Evolutionary conservation across 1,140 invertebrate species (phyloP).

Genomic region (Sinonovacula constricta): DNA sequence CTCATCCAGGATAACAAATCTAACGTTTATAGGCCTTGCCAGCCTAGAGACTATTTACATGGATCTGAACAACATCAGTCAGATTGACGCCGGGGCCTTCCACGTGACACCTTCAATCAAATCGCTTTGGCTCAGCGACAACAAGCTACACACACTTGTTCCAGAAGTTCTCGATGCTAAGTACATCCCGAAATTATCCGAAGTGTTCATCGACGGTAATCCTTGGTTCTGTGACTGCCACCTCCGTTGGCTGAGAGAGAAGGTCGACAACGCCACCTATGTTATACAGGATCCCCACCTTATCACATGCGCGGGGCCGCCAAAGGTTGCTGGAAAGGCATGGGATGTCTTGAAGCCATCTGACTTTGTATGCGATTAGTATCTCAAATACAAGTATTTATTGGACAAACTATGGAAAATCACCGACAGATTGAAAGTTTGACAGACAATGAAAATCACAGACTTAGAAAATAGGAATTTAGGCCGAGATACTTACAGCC

Average conservation of each 20-base stretch:
- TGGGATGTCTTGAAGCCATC: constrained; percentile 53
- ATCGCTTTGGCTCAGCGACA: constrained; percentile 48
- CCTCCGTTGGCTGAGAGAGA: constrained; percentile 49
- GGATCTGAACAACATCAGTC: constrained; percentile 51
- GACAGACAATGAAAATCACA: too few species aligned
- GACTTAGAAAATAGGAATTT: too few species aligned
- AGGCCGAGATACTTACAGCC: too few species aligned
- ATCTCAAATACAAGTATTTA: too few species aligned
- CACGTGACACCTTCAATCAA: constrained; percentile 15
- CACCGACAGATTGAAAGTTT: too few species aligned
- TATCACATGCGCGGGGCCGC: constrained; percentile 50
- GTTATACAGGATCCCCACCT: constrained; percentile 51
- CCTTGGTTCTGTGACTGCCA: constrained; percentile 58
- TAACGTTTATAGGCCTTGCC: constrained; percentile 51
- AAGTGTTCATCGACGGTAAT: constrained; percentile 51
- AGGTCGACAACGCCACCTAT: constrained; percentile 41
- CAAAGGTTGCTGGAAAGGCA: constrained; percentile 44
- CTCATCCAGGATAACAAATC: constrained; percentile 49
- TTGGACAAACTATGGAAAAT: too few species aligned
- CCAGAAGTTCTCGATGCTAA: constrained; percentile 28
- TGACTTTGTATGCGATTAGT: constrained; percentile 61
- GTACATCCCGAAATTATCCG: constrained; percentile 35
- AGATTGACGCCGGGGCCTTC: constrained; percentile 47
- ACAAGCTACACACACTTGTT: constrained; percentile 44
- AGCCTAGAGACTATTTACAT: constrained; percentile 47